These are phyloP conservation scores for Pelodytes ibericus DNA, from an alignment of 2,797 vertebrate species.

Conservation along the genomic window DNA sequence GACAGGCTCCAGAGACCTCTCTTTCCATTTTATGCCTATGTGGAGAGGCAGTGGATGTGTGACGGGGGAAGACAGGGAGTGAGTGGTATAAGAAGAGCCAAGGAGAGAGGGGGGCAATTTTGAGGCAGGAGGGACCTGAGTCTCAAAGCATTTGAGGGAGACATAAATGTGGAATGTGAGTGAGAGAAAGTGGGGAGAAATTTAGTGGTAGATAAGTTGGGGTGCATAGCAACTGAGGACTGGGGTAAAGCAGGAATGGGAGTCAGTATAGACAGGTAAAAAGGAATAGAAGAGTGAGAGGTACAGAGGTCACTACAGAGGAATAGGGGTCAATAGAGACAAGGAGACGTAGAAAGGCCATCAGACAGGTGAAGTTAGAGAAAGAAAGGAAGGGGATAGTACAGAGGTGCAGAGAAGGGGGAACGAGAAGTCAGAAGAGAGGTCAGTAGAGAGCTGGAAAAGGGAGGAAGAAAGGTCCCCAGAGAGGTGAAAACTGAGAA, in stretches of 20 bases:
- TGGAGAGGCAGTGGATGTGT: not conserved
- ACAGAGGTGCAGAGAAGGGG: conserved; percentile 1
- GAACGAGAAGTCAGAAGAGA: conserved; percentile 8
- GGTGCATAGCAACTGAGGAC: not conserved
- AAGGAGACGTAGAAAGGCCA: not conserved
- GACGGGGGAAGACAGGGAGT: not conserved
- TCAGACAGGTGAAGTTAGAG: too few species aligned
- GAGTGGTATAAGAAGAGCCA: not conserved
- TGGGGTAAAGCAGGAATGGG: not conserved
- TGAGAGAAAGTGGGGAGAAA: not conserved
- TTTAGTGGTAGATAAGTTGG: not conserved
- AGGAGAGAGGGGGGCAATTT: not conserved
- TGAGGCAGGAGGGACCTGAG: not conserved
- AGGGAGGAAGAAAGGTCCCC: not conserved
- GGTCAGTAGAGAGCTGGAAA: conserved; percentile 7
- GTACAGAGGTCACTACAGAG: too few species aligned
- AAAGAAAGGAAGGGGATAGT: too few species aligned
- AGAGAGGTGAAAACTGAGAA: conserved; percentile 2
- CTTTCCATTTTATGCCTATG: not conserved
- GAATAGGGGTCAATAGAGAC: not conserved
- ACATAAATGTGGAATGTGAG: not conserved
- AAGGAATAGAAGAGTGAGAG: not conserved
- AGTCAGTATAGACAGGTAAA: not conserved
- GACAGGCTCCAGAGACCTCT: not conserved
- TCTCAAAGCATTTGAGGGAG: conserved; percentile 4